phyloP scores from a whole-genome alignment of 2,797 vertebrate species.

The Poecilia velifera region DNA sequence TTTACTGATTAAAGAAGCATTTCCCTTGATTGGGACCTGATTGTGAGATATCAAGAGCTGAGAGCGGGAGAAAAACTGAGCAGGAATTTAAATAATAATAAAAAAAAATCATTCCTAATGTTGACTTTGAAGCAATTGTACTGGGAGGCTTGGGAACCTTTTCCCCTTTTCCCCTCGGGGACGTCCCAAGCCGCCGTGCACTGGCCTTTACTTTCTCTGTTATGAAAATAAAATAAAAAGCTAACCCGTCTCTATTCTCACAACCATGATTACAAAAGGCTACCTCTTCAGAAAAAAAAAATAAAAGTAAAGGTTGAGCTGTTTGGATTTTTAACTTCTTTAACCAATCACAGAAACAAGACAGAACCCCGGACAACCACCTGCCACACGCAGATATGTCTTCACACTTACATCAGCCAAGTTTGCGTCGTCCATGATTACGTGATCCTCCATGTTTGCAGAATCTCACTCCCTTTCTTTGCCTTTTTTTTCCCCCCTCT shows the following conservation, averaged over 20 bases:
- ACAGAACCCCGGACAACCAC: slow-evolving; percentile 39
- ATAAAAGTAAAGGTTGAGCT: slow-evolving; percentile 32
- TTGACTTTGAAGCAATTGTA: not conserved
- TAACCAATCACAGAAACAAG: slow-evolving; percentile 62
- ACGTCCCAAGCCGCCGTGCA: not conserved
- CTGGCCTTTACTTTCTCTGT: not conserved
- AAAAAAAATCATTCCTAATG: not conserved
- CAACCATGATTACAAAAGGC: not conserved
- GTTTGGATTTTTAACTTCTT: slow-evolving; percentile 41
- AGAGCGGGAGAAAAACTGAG: not conserved
- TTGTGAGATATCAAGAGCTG: not conserved
- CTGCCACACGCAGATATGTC: slow-evolving; percentile 69
- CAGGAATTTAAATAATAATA: not conserved
- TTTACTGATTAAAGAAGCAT: not conserved
- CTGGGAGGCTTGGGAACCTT: not conserved
- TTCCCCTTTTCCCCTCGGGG: too few species aligned
- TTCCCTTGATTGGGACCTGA: not conserved
- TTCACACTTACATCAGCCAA: slow-evolving; percentile 76
- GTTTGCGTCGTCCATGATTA: slow-evolving; percentile 63
- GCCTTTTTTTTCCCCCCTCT: slow-evolving; percentile 32
- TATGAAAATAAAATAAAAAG: slow-evolving; percentile 1
- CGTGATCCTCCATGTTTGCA: slow-evolving; percentile 65
- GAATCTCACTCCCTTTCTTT: slow-evolving; percentile 47
- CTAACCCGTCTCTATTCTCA: not conserved
- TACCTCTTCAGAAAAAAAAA: slow-evolving; percentile 19